These are phyloP conservation scores for Denticeps clupeoides DNA, from an alignment of 2,797 vertebrate genomes.

Conservation along the genomic window DNA sequence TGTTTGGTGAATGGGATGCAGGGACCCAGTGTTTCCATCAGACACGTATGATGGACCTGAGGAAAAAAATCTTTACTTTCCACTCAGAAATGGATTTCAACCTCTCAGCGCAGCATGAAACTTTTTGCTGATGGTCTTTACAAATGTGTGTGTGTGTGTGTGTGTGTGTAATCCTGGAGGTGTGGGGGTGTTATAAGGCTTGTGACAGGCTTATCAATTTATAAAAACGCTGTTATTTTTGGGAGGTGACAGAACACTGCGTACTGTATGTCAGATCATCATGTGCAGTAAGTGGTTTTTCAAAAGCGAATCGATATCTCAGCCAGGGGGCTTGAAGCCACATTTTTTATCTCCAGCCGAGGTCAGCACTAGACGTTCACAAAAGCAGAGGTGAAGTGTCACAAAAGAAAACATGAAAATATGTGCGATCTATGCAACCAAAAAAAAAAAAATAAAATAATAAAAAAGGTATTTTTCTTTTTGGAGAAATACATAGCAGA, in stretches of 20 bases:
- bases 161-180: conserved; percentile 5
- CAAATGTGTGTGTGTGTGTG: background rate
- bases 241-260: background rate
- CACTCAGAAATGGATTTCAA: no score
- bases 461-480: no score
- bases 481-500: no score
- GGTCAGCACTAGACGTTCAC: background rate
- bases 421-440: background rate
- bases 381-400: background rate
- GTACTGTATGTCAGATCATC: background rate
- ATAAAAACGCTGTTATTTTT: background rate
- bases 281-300: conserved; percentile 1
- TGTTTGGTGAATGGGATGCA: no score
- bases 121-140: no score
- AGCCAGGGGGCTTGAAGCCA: background rate
- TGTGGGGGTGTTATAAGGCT: conserved; percentile 3
- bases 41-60: no score
- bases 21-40: no score
- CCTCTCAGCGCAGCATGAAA: no score
- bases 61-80: no score
- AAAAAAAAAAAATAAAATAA: background rate
- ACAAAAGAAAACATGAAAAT: background rate
- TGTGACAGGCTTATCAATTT: background rate
- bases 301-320: background rate
- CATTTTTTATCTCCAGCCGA: background rate